phyloP scores from a whole-genome alignment of 2,113 vertebrate genomes.

The Tragelaphus strepsiceros region DNA sequence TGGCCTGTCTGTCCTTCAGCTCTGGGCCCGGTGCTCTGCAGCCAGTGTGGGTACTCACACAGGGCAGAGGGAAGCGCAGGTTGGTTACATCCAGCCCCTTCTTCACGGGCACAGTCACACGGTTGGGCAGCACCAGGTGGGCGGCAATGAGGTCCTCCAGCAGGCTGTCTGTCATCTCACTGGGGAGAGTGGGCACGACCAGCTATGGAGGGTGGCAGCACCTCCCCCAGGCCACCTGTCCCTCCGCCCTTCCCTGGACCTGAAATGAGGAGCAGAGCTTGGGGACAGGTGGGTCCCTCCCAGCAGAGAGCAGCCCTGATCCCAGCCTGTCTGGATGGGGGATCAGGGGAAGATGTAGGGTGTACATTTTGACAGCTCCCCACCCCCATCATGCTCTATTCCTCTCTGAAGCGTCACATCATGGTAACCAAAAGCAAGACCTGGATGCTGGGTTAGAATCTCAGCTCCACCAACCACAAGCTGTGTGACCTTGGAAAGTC shows the following conservation, averaged over 20 bases:
- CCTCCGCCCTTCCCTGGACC: background rate
- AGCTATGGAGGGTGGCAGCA: background rate
- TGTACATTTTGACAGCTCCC: background rate
- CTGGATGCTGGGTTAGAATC: background rate
- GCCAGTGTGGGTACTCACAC: constrained; percentile 79
- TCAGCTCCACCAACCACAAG: background rate
- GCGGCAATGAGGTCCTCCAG: constrained; percentile 92
- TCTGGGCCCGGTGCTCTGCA: rapidly evolving
- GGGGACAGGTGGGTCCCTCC: background rate
- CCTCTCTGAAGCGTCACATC: background rate
- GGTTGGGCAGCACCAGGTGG: constrained; percentile 93
- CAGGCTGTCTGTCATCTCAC: constrained; percentile 87
- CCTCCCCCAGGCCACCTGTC: background rate
- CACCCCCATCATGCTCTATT: background rate
- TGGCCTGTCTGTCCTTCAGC: background rate
- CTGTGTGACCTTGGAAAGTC: background rate
- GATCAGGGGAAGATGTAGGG: background rate
- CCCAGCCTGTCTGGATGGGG: background rate
- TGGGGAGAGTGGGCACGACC: constrained; percentile 58
- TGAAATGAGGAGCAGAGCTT: background rate
- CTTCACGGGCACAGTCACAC: constrained; percentile 92
- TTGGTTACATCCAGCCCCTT: constrained; percentile 90
- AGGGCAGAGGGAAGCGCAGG: constrained; percentile 92
- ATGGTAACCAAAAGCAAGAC: background rate
- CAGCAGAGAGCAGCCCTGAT: background rate